Evolutionary conservation across 2,113 vertebrate species (phyloP).

Genomic region (Elephas maximus): DNA sequence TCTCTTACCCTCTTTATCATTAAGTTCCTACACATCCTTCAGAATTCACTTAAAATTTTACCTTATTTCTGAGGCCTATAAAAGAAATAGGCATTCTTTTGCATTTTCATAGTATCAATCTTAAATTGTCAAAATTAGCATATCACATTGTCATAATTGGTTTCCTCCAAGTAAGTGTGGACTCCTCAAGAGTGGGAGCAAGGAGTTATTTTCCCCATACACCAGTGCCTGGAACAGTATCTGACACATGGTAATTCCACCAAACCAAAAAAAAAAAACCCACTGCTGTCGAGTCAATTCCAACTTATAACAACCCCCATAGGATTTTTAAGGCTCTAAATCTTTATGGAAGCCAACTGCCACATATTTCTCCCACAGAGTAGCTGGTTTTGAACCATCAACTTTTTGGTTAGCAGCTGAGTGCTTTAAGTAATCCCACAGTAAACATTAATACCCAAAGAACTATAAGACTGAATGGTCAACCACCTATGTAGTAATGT

Average conservation of each 20-base stretch:
- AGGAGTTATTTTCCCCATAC: neutral
- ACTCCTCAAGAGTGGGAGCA: neutral
- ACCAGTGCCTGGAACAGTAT: neutral
- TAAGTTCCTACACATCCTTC: neutral
- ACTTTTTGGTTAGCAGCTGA: too few relatives aligned
- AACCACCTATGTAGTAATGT: neutral
- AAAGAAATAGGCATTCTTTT: neutral
- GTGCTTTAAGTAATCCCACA: neutral
- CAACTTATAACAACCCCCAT: too few relatives aligned
- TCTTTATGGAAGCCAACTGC: too few relatives aligned
- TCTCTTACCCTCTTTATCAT: neutral
- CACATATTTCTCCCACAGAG: too few relatives aligned
- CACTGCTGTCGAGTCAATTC: too few relatives aligned
- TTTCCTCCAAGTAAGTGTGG: neutral
- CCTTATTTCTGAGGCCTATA: neutral
- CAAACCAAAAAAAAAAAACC: too few relatives aligned
- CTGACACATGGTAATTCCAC: neutral
- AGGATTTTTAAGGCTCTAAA: too few relatives aligned
- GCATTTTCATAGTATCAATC: neutral
- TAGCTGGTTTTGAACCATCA: too few relatives aligned
- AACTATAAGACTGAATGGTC: rapidly evolving
- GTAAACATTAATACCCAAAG: neutral
- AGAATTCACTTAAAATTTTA: slow-evolving; percentile 5
- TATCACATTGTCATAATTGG: neutral
- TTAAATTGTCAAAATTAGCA: neutral